Base-by-base conservation (phyloP, 2,888 invertebrate species). In the Nesidiocoris tenuis region DNA sequence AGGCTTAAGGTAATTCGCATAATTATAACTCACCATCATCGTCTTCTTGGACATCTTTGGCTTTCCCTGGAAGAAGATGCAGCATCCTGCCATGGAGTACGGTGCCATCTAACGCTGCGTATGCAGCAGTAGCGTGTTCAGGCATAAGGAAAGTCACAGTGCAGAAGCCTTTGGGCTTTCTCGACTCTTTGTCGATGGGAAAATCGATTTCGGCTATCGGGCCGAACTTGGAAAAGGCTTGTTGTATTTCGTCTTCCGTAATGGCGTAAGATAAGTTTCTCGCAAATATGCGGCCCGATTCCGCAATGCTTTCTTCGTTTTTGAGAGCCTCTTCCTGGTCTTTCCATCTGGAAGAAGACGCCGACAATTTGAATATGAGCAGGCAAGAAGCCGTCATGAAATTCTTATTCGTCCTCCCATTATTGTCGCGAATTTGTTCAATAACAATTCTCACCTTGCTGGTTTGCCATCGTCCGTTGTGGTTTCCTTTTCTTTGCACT, bases 71-170 rank as follows among this genome's bases (percentile, higher is more conserved):
- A 77, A 99, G 85, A 54, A 99, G 86, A 85, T 99, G 98, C 76
- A 99, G 84, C 90, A 98, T 90, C 79, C 98, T 87, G 0, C 98
- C 98, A 83, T 95, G 92, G 81, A 96, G 92, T 70, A 91, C 87
- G 0, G 90, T 90, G n/a, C 98, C 98, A 84, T 98, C 98, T 1
- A 98, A 85, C 80, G 91, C 91, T 0, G 89, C 86, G 83, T 91
- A 97, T 0, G 99, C 98, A 81, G 88, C 89, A 0, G 93, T 90
- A 0, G 99, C 99, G 84, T 98, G 92, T 83, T 98, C 98, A 0
- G 98, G 96, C 87, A 98, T 91, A 82, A 99, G 86, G 83, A 90
- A 99, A 0, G 96, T 95, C 0, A 98, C 88, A 0, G 93, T 91
- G 0, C 95, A 98, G 84, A 96, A 98, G 0, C 98, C 97, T 85